A percentile compares a stretch with the other conserved stretches of the same genome.
Evolutionary conservation across 1,140 invertebrate species (phyloP).

Genomic region (Dreissena rostriformis): DNA sequence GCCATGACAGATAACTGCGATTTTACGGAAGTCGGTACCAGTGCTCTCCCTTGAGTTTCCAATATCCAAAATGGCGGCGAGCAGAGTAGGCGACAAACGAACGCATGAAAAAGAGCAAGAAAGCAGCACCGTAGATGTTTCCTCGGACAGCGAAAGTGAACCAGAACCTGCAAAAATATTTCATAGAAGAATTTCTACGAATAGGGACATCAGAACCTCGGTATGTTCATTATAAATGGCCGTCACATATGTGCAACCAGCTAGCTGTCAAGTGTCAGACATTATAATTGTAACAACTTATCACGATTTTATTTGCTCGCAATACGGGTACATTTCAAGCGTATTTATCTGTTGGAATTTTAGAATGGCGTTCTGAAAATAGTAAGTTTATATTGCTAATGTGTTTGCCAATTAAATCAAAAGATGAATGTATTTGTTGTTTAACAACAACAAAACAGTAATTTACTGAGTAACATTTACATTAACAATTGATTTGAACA

Average conservation of each 20-base stretch:
- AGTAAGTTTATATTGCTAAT: too few species aligned
- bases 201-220: slow-evolving; percentile 85
- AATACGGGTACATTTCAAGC: too few species aligned
- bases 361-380: too few species aligned
- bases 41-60: background rate
- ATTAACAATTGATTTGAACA: too few species aligned
- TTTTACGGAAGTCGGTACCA: background rate
- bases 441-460: too few species aligned
- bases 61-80: slow-evolving; percentile 69
- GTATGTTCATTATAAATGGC: slow-evolving; percentile 80
- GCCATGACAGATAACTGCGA: background rate
- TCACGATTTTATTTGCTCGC: too few species aligned
- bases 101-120: slow-evolving; percentile 56
- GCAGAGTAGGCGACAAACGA: slow-evolving; percentile 53
- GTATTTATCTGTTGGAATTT: too few species aligned
- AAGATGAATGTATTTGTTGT: too few species aligned
- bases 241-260: slow-evolving; percentile 28
- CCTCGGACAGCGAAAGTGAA: slow-evolving; percentile 87
- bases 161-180: slow-evolving; percentile 86
- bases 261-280: too few species aligned
- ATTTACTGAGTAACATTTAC: too few species aligned
- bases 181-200: slow-evolving; percentile 86
- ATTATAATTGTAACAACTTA: too few species aligned
- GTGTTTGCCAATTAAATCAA: too few species aligned
- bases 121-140: slow-evolving; percentile 80